Evolutionary conservation across 2,113 vertebrate genomes (phyloP).

Genomic region (Benitochromis conjunctus): DNA sequence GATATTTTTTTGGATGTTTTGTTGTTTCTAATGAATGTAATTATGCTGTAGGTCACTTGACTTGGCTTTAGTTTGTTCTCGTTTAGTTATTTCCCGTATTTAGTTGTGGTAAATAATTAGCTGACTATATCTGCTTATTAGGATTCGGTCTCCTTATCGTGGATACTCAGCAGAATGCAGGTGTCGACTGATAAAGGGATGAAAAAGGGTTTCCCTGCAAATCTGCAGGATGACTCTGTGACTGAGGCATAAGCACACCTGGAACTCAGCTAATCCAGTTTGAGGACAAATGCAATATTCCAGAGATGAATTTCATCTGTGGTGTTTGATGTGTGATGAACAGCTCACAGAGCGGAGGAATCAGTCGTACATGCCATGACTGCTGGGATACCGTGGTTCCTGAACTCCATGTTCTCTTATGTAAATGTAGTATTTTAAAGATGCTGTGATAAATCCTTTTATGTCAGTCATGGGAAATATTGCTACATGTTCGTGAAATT

Average conservation of each 20-base stretch:
- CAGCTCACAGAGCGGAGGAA: neutral
- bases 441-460: neutral
- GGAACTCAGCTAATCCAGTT: neutral
- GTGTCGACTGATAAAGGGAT: neutral
- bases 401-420: neutral
- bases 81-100: neutral
- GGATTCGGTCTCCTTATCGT: neutral
- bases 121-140: neutral
- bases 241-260: neutral
- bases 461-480: neutral
- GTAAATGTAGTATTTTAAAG: neutral
- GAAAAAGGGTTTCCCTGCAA: neutral
- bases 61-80: neutral
- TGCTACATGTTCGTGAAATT: neutral
- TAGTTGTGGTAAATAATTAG: neutral
- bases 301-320: neutral
- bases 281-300: neutral
- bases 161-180: neutral
- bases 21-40: neutral
- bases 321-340: neutral
- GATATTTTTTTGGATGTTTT: neutral
- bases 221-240: neutral
- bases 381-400: neutral
- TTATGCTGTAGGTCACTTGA: neutral
- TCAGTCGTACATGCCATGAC: neutral